Conservation (phyloP, 2,113 vertebrate species). For the Pipra filicauda region DNA sequence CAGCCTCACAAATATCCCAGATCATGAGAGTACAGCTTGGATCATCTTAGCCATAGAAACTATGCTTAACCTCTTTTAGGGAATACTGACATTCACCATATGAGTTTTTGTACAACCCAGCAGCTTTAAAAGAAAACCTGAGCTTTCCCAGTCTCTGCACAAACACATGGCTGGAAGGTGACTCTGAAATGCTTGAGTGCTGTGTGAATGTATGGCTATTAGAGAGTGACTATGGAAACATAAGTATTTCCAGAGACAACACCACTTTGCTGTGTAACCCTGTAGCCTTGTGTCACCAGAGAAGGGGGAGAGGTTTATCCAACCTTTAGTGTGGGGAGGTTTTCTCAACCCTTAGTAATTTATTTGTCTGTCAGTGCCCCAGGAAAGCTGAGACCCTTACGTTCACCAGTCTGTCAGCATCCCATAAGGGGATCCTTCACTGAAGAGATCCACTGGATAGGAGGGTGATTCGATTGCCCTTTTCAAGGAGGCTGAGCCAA, state of each 20-base stretch:
- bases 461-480: not conserved
- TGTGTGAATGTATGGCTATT: not conserved
- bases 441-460: not conserved
- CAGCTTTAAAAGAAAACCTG: not conserved
- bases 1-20: not conserved
- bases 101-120: not conserved
- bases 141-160: not conserved
- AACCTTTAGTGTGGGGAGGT: not conserved
- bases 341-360: not conserved
- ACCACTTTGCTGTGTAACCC: not conserved
- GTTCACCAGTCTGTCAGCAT: not conserved
- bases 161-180: not conserved
- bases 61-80: not conserved
- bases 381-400: not conserved
- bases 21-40: accelerated
- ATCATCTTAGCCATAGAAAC: not conserved
- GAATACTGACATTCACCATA: not conserved
- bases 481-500: not conserved
- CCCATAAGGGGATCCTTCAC: not conserved
- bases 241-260: not conserved
- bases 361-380: not conserved
- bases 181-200: not conserved
- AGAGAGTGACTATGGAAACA: not conserved
- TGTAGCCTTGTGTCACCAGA: not conserved
- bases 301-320: not conserved